These are phyloP conservation scores for Oophaga pumilio DNA, from an alignment of 2,113 vertebrate genomes.

Conservation along the genomic window DNA sequence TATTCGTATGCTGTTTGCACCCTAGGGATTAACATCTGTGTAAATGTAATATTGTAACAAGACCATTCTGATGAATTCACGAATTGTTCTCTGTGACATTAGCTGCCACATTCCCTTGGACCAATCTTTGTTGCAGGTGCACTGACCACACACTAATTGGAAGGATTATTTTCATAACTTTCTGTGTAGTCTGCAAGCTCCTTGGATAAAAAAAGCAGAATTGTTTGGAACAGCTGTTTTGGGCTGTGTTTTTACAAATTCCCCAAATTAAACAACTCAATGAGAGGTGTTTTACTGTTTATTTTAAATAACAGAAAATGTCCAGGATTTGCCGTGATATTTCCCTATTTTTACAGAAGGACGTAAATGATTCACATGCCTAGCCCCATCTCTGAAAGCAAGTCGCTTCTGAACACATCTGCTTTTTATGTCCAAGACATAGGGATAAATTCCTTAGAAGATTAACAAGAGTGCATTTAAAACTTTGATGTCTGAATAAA, in stretches of 20 bases:
- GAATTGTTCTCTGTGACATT: constrained; percentile 77
- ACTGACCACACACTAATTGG: constrained; percentile 84
- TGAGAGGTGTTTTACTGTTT: constrained; percentile 68
- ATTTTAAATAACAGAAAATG: constrained; percentile 59
- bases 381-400: not conserved
- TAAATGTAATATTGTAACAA: constrained; percentile 73
- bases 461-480: not conserved
- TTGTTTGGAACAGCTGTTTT: constrained; percentile 79
- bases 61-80: constrained; percentile 73
- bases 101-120: constrained; percentile 74
- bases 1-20: constrained; percentile 73
- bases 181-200: constrained; percentile 75
- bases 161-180: constrained; percentile 86
- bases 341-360: constrained; percentile 1
- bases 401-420: constrained; percentile 23
- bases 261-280: constrained; percentile 73
- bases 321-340: constrained; percentile 12
- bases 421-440: constrained; percentile 21
- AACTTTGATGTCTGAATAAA: not conserved
- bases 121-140: constrained; percentile 79
- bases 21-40: constrained; percentile 79
- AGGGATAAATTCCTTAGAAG: not conserved
- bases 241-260: constrained; percentile 75
- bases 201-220: constrained; percentile 74
- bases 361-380: not conserved